These are phyloP conservation scores for Nibea coibor DNA, from an alignment of 2,113 vertebrate species.

Conservation along the genomic window DNA sequence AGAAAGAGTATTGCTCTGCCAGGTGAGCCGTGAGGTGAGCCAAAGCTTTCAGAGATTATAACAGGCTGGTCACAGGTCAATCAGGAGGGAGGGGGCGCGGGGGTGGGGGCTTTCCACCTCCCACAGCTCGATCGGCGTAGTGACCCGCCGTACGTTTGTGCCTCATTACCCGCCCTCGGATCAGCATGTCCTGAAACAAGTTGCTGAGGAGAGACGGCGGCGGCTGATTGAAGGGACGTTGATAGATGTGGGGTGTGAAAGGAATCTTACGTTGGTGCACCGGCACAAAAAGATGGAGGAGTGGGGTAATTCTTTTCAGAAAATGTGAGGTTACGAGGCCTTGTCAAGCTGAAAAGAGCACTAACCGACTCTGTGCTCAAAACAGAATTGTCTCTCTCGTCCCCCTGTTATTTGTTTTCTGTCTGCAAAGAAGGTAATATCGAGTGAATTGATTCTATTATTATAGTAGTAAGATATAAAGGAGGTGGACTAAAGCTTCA, in stretches of 20 bases:
- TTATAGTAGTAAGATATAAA: neutral
- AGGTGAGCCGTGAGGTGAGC: constrained; percentile 73
- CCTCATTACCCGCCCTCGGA: constrained; percentile 54
- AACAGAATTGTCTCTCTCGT: neutral
- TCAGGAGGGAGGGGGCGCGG: constrained; percentile 18
- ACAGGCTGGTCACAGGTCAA: constrained; percentile 59
- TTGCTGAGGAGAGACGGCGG: constrained; percentile 34
- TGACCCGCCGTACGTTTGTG: constrained; percentile 50
- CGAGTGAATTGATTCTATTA: neutral
- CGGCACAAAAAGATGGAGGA: constrained; percentile 13
- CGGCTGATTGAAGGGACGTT: constrained; percentile 39
- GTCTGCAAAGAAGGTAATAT: neutral
- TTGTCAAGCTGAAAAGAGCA: neutral
- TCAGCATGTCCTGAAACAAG: constrained; percentile 61
- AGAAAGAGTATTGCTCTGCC: constrained; percentile 64
- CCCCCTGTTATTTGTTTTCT: neutral
- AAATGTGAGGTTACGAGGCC: constrained; percentile 4
- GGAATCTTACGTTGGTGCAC: constrained; percentile 17
- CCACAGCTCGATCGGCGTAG: constrained; percentile 41
- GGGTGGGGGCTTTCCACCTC: constrained; percentile 48
- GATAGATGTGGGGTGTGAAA: constrained; percentile 46
- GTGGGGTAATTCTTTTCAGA: constrained; percentile 4
- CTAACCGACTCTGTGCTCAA: neutral
- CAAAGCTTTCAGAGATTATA: constrained; percentile 65
- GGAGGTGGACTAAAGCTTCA: neutral